A percentile compares a stretch with the other conserved stretches of the same genome.
Conservation (phyloP, 2,113 vertebrate genomes). For the Upupa epops region DNA sequence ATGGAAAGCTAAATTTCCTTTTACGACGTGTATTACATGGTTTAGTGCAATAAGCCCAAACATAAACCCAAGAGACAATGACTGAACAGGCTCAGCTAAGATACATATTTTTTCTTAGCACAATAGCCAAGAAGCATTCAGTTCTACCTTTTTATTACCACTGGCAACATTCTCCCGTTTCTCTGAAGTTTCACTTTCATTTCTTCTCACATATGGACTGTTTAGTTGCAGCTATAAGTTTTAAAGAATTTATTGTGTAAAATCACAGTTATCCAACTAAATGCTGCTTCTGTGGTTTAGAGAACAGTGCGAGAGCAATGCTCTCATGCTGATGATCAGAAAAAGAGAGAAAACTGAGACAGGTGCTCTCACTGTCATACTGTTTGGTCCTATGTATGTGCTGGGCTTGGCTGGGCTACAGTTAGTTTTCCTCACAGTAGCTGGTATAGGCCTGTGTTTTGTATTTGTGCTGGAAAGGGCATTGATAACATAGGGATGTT, state of each 20-base stretch:
- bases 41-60: background rate
- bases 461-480: background rate
- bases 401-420: background rate
- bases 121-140: background rate
- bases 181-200: background rate
- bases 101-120: background rate
- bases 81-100: background rate
- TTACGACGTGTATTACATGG: background rate
- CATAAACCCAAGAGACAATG: background rate
- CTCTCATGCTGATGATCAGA: background rate
- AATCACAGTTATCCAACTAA: background rate
- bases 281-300: background rate
- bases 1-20: background rate
- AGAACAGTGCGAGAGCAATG: background rate
- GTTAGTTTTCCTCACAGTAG: background rate
- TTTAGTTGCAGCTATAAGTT: background rate
- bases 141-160: background rate
- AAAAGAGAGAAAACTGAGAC: background rate
- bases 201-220: background rate
- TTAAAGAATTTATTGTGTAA: background rate
- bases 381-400: background rate
- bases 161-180: background rate
- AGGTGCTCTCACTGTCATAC: background rate
- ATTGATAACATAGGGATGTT: background rate
- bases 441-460: background rate